Conservation (phyloP, 2,113 vertebrate genomes). For the Ailurus styani region DNA sequence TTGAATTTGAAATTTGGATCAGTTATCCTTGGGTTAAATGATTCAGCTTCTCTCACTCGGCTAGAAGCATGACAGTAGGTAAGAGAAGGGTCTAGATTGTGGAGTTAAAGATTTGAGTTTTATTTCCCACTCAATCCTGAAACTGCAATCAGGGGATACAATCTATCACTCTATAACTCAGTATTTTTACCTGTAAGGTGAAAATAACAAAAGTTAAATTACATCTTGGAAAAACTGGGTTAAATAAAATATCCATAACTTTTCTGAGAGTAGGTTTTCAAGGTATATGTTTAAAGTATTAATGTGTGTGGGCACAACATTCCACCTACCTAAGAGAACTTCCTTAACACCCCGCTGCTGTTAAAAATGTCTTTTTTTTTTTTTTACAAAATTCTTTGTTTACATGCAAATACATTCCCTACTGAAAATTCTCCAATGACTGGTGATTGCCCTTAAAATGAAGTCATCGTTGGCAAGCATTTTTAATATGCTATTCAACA, state of each 20-base stretch:
- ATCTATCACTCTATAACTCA: neutral
- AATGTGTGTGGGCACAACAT: neutral
- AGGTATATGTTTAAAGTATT: neutral
- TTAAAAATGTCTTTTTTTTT: neutral
- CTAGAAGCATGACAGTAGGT: neutral
- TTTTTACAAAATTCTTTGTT: slow-evolving; percentile 14
- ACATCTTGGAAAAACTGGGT: neutral
- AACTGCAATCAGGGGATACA: neutral
- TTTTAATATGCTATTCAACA: neutral
- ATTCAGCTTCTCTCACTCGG: neutral
- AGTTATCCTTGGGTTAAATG: neutral
- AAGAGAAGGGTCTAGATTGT: neutral
- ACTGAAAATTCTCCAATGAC: neutral
- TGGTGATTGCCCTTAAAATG: neutral
- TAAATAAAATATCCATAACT: slow-evolving; percentile 1
- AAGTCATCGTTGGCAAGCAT: neutral
- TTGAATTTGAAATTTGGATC: slow-evolving; percentile 26
- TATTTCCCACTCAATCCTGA: no score
- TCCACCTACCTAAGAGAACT: neutral
- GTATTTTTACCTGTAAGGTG: neutral
- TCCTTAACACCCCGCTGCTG: neutral
- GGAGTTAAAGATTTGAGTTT: neutral
- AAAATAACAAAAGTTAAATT: neutral
- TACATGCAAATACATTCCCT: neutral
- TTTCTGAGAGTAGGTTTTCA: neutral